These are phyloP conservation scores for Epizoanthus rinbou DNA, from an alignment of 92 coral and sea anemone genomes.

Conservation along the genomic window DNA sequence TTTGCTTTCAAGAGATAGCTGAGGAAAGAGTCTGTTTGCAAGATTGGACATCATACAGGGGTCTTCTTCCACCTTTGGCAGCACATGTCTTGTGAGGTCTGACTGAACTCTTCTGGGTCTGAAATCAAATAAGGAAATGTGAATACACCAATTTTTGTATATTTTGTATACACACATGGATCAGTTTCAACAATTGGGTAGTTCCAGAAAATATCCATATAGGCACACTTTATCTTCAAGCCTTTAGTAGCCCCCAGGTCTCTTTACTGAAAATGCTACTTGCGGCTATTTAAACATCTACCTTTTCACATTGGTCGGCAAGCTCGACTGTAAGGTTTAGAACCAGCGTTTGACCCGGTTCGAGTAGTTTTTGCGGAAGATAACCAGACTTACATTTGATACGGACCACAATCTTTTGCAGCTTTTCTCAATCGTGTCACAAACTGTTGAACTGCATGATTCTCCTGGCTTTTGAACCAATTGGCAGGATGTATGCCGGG, in stretches of 20 bases:
- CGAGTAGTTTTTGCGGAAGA: constrained; percentile 47
- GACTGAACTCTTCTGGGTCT: constrained; percentile 98
- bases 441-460: constrained; percentile 21
- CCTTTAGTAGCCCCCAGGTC: no score
- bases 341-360: constrained; percentile 43
- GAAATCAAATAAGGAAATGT: constrained; percentile 12
- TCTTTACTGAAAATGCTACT: no score
- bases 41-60: constrained; percentile 92
- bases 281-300: constrained; percentile 51
- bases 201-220: no score
- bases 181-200: no score
- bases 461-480: constrained; percentile 32
- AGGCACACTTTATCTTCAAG: no score
- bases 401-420: constrained; percentile 40
- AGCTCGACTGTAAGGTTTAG: constrained; percentile 39
- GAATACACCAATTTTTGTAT: no score
- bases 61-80: constrained; percentile 93
- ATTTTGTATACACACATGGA: no score
- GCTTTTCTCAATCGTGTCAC: constrained; percentile 23
- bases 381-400: constrained; percentile 38
- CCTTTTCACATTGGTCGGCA: constrained; percentile 62
- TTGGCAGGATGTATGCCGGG: constrained; percentile 49
- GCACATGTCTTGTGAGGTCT: constrained; percentile 69
- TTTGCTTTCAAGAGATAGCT: constrained; percentile 78
- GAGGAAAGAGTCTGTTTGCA: constrained; percentile 92